Evolutionary conservation across 2,888 invertebrate species (phyloP), one percentile per base, ranked within the genome.

Genomic region (Ichneumoninae sp.): DNA sequence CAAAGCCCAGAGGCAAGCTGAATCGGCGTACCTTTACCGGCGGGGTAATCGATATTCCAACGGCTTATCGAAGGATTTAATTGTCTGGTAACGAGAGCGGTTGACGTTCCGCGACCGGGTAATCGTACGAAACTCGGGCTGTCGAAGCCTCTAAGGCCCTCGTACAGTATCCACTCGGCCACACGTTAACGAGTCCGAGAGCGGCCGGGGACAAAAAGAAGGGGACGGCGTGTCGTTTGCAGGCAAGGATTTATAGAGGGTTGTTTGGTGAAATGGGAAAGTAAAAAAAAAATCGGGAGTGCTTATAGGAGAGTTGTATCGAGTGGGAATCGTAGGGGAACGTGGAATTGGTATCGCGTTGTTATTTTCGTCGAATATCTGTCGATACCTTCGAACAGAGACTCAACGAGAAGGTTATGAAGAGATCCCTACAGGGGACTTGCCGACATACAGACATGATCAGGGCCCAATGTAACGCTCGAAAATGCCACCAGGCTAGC

Each of bases 51-150:
- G 76, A 82, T 77, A 82, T 77, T 76, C 76, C 81, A 57, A 82
- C 76, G 70, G 81, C 76, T 82, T 79, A 82, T 79, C 74, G 82
- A 79, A 82, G 72, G 79, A 75, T 79, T 78, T 79, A 82, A 82
- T 79, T 79, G 74, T 79, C 69, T 70, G 74, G 79, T 82, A 79
- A 78, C 78, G 79, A 69, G 72, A 82, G 71, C 69, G 81, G 76
- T 66, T 57, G 70, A 57, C 76, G 76, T 76, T 76, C 26, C 75
- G 69, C 78, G 66, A 72, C 66, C 66, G 82, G 66, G 54, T 82
- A 82, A 82, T 82, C 71, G 66, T 52, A 78, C 66, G 68, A 66
- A 77, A 69, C 74, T 69, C 80, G 57, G 50, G 4, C 52, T 36
- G 47, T 76, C 19, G 68, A 69, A 77, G 70, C 71, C 52, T 76